These are phyloP conservation scores for Leptogaster cylindrica DNA, from an alignment of 2,888 invertebrate species.

Conservation along the genomic window DNA sequence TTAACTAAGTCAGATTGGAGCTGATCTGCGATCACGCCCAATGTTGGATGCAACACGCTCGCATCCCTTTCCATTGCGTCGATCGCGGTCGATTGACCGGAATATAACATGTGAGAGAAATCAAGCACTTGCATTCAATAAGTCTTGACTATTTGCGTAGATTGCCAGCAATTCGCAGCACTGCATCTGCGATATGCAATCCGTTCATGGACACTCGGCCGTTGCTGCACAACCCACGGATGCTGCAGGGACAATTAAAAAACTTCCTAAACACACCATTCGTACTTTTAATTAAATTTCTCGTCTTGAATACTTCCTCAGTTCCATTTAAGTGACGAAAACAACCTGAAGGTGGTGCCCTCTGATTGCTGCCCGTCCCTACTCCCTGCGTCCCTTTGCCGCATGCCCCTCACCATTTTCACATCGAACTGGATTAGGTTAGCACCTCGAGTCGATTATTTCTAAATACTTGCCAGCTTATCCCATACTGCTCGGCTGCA, in stretches of 20 bases:
- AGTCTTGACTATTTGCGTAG: conserved; percentile 29
- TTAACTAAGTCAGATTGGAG: conserved; percentile 34
- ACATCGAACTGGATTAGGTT: conserved; percentile 12
- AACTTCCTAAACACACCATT: conserved; percentile 36
- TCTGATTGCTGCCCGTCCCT: conserved; percentile 1
- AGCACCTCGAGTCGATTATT: conserved; percentile 23
- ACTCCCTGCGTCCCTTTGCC: background rate
- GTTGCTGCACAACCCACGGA: conserved; percentile 25
- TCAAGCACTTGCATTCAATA: conserved; percentile 27
- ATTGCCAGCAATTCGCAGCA: background rate
- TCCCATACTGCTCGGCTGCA: background rate
- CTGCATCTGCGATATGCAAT: background rate
- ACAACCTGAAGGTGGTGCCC: conserved; percentile 35
- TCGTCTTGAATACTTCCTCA: conserved; percentile 41
- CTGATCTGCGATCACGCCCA: conserved; percentile 20
- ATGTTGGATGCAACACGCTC: conserved; percentile 32
- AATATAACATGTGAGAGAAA: conserved; percentile 36
- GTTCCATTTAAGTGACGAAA: conserved; percentile 32
- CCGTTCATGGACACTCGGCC: conserved; percentile 1
- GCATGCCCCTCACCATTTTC: background rate
- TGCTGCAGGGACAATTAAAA: conserved; percentile 32
- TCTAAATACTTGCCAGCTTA: conserved; percentile 1
- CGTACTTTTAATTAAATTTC: conserved; percentile 43
- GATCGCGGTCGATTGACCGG: conserved; percentile 30
- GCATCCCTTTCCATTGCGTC: conserved; percentile 31